Evolutionary conservation across 2,113 vertebrate species (phyloP).

Genomic region (Chaetodon trifascialis): DNA sequence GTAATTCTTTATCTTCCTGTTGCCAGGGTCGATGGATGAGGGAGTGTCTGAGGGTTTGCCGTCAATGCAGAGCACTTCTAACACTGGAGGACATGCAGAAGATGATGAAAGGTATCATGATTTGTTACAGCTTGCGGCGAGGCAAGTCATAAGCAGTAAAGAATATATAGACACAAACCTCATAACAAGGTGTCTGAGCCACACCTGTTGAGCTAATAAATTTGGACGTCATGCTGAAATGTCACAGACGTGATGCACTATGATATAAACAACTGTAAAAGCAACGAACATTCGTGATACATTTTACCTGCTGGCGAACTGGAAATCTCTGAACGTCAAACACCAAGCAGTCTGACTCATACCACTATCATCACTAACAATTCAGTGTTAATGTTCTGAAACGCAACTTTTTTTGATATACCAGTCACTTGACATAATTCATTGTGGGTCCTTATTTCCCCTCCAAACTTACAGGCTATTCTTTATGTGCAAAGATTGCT

Average conservation of each 20-base stretch:
- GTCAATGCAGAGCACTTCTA: constrained; percentile 90
- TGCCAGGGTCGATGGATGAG: constrained; percentile 93
- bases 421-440: neutral
- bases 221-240: neutral
- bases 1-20: neutral
- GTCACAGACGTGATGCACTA: neutral
- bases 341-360: neutral
- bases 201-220: constrained; percentile 39
- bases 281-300: neutral
- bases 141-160: constrained; percentile 23
- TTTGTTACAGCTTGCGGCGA: constrained; percentile 53
- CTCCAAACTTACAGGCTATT: neutral
- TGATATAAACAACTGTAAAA: neutral
- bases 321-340: neutral
- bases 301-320: constrained; percentile 2
- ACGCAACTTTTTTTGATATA: neutral
- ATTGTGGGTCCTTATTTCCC: neutral
- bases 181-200: neutral
- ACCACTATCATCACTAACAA: neutral
- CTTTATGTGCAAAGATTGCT: neutral
- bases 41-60: constrained; percentile 93
- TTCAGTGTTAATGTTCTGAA: neutral
- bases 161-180: constrained; percentile 23
- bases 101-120: constrained; percentile 91
- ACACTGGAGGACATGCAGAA: constrained; percentile 88